Conservation (phyloP, 2,113 vertebrate species). For the Sigmodon hispidus region DNA sequence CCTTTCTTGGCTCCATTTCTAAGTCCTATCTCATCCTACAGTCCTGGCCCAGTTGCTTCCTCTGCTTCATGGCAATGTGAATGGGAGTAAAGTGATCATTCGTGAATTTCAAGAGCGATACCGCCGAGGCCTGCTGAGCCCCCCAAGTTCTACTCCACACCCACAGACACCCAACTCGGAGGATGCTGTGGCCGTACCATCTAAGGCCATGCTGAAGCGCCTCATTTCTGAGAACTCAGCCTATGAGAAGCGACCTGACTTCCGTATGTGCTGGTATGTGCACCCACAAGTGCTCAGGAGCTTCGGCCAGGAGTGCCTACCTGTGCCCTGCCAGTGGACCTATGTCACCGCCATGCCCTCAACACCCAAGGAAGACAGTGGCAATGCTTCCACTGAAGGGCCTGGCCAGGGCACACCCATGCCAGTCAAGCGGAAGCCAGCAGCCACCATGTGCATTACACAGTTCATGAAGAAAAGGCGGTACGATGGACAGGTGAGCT, state of each 20-base stretch:
- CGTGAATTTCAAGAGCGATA: constrained; percentile 95
- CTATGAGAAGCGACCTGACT: constrained; percentile 93
- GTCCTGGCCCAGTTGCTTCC: constrained; percentile 91
- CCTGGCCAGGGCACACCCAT: constrained; percentile 81
- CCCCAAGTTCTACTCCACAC: constrained; percentile 73
- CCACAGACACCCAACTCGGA: constrained; percentile 65
- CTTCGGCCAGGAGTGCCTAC: constrained; percentile 90
- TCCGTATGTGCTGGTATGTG: constrained; percentile 96
- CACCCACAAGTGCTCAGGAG: constrained; percentile 90
- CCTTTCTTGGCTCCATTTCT: not conserved
- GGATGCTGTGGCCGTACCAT: constrained; percentile 84
- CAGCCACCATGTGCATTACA: constrained; percentile 94
- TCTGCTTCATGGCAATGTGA: constrained; percentile 94
- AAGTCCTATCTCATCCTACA: constrained; percentile 32
- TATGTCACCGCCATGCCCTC: constrained; percentile 91
- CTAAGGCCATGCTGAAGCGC: constrained; percentile 92
- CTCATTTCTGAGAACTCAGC: constrained; percentile 93
- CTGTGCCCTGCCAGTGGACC: constrained; percentile 95
- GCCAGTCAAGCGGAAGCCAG: constrained; percentile 89
- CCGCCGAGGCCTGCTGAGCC: constrained; percentile 85
- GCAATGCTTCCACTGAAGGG: rapidly evolving
- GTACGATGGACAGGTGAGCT: constrained; percentile 87
- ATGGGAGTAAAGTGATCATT: constrained; percentile 95
- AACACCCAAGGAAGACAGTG: constrained; percentile 87
- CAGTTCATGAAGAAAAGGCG: constrained; percentile 95